These are phyloP conservation scores for Hydrophis major DNA, from an alignment of 2,797 vertebrate genomes.

Conservation along the genomic window DNA sequence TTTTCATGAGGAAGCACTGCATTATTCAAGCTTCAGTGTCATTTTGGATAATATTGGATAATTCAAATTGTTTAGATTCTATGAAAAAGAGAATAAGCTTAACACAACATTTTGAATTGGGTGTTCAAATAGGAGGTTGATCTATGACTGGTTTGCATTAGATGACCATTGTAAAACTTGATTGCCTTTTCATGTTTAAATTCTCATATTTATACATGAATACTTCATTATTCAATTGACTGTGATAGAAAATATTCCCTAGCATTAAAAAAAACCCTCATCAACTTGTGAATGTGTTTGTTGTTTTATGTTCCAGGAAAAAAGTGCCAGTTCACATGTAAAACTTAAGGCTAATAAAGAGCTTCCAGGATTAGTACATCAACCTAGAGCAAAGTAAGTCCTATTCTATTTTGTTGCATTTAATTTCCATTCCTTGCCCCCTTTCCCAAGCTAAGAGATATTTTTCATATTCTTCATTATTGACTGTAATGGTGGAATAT, in stretches of 20 bases:
- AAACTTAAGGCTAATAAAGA: conserved; percentile 78
- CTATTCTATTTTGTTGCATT: not conserved
- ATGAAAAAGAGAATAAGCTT: not conserved
- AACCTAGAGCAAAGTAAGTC: conserved; percentile 81
- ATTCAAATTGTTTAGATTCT: not conserved
- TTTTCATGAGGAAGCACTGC: not conserved
- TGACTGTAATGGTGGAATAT: not conserved
- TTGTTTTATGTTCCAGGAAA: conserved; percentile 80
- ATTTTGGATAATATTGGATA: not conserved
- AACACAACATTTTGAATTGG: not conserved
- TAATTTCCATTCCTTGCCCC: not conserved
- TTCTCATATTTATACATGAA: not conserved
- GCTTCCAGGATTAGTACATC: conserved; percentile 77
- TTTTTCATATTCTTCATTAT: not conserved
- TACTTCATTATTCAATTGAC: not conserved
- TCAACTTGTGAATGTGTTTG: not conserved
- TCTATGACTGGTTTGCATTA: not conserved
- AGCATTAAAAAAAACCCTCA: conserved; percentile 17
- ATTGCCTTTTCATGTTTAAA: not conserved
- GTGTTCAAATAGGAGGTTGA: not conserved
- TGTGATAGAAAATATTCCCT: conserved; percentile 12
- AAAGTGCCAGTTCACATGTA: conserved; percentile 82
- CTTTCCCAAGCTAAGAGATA: not conserved
- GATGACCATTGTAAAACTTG: not conserved
- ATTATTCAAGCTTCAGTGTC: not conserved